Conservation (phyloP, 2,888 invertebrate species). For the Caenorhabditis virilis region DNA sequence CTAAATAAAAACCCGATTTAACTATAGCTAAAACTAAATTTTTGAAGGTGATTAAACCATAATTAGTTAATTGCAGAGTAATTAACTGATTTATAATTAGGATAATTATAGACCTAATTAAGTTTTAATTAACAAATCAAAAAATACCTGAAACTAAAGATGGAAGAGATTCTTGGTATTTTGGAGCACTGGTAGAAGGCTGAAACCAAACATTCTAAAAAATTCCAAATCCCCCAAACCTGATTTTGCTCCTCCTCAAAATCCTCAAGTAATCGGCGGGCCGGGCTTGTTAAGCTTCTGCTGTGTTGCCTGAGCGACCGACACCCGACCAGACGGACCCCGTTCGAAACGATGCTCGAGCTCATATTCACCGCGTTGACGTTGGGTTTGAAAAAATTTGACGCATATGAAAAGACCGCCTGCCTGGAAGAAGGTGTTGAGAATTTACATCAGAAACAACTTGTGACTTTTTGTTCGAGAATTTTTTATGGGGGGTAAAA, state of each 20-base stretch:
- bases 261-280: conserved; percentile 25
- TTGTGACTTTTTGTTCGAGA: background rate
- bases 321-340: conserved; percentile 36
- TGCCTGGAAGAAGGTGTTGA: conserved; percentile 28
- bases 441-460: background rate
- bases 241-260: conserved; percentile 16
- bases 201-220: background rate
- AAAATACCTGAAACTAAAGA: conserved; percentile 34
- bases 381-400: conserved; percentile 48
- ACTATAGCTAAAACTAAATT: too few species aligned
- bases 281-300: conserved; percentile 29
- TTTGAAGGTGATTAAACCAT: too few species aligned
- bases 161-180: conserved; percentile 15
- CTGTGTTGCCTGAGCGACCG: conserved; percentile 31
- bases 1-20: background rate
- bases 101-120: too few species aligned
- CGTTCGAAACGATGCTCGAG: conserved; percentile 48
- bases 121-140: too few species aligned
- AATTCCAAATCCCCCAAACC: too few species aligned
- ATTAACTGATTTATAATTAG: too few species aligned
- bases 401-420: conserved; percentile 44
- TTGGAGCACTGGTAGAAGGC: too few species aligned
- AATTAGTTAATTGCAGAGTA: too few species aligned
- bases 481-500: too few species aligned
- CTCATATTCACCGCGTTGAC: conserved; percentile 48